phyloP scores from a whole-genome alignment of 2,113 vertebrate species.

The Clarias batrachus region DNA sequence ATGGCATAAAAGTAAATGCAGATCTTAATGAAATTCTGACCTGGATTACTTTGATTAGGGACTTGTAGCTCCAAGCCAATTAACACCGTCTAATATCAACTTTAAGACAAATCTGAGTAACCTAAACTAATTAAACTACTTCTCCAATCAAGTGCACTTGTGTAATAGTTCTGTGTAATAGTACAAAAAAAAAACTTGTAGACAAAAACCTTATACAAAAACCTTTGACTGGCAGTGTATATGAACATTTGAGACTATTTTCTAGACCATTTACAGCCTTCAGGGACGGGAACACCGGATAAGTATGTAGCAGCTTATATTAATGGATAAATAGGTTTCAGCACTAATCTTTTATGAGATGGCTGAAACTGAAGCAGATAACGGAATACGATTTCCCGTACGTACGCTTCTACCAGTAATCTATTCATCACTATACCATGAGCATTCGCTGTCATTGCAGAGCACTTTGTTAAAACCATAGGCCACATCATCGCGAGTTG shows the following conservation, averaged over 20 bases:
- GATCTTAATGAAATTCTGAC: background rate
- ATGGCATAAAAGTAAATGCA: too few species aligned
- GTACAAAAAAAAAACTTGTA: background rate
- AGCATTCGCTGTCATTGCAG: background rate
- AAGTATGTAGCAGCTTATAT: background rate
- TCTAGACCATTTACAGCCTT: background rate
- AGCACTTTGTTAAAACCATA: background rate
- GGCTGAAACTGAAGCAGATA: background rate
- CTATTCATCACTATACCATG: background rate
- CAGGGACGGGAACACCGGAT: background rate
- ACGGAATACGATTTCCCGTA: background rate
- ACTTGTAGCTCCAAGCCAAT: background rate
- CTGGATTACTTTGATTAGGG: background rate
- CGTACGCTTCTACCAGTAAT: background rate
- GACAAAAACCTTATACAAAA: background rate
- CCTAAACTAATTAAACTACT: background rate
- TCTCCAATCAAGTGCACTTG: background rate
- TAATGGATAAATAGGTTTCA: background rate
- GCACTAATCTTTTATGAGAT: background rate
- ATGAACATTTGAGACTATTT: background rate
- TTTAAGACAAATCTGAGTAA: background rate
- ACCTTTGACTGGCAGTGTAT: background rate
- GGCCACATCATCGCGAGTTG: conserved; percentile 25
- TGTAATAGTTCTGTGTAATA: background rate
- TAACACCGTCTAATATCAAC: background rate